Conservation (phyloP, 2,797 vertebrate genomes). For the Tokudaia muenninki region DNA sequence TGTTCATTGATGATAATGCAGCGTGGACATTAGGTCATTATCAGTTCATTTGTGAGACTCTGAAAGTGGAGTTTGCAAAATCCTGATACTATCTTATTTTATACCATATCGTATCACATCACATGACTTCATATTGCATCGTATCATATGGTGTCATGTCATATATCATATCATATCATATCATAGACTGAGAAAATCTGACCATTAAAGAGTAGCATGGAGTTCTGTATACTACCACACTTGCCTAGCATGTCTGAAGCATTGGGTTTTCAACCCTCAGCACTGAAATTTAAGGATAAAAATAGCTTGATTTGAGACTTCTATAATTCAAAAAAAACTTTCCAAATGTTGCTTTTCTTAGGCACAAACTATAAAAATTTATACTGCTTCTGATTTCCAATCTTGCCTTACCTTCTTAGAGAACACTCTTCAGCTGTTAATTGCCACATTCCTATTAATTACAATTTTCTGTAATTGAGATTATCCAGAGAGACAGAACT, state of each 20-base stretch:
- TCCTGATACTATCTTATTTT: constrained; percentile 12
- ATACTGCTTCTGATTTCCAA: background rate
- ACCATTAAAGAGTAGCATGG: background rate
- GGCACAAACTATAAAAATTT: background rate
- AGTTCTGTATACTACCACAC: background rate
- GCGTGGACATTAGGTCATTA: background rate
- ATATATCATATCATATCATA: constrained; percentile 10
- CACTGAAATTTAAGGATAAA: background rate
- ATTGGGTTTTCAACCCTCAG: background rate
- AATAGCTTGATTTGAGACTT: background rate
- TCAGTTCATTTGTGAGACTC: constrained; percentile 21
- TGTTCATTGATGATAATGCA: no score
- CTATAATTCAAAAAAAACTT: background rate
- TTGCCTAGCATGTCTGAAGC: background rate
- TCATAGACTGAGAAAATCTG: background rate
- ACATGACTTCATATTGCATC: no score
- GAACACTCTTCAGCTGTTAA: background rate
- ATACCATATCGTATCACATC: background rate
- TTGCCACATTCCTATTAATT: background rate
- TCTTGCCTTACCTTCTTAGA: background rate
- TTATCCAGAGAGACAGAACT: background rate
- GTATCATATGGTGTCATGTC: background rate
- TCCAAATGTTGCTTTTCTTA: background rate
- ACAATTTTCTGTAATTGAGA: background rate
- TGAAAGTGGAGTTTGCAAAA: constrained; percentile 15